These are phyloP conservation scores for Onthophagus taurus DNA, from an alignment of 1,140 invertebrate genomes.

Conservation along the genomic window DNA sequence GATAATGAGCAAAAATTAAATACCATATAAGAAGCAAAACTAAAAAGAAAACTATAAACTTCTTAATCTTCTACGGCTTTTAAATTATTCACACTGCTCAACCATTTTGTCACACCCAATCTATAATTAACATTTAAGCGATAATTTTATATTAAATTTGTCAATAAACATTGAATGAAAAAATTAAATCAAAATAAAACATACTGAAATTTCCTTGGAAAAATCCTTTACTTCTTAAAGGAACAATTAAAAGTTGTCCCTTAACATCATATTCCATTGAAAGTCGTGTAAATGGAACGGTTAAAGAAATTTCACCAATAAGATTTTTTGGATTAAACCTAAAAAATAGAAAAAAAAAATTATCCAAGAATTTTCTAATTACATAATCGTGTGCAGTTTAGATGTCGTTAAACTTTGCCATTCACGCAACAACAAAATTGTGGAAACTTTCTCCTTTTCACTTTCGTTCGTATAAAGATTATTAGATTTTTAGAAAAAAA, in stretches of 20 bases:
- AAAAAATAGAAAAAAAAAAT: constrained; percentile 1
- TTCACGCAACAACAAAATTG: not conserved
- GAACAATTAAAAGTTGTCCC: constrained; percentile 53
- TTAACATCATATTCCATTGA: constrained; percentile 57
- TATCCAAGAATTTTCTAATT: too few relatives aligned
- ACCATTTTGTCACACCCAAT: too few relatives aligned
- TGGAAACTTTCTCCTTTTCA: not conserved
- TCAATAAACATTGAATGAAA: too few relatives aligned
- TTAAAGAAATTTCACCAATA: constrained; percentile 45
- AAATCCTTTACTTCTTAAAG: constrained; percentile 53
- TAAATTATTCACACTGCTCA: too few relatives aligned
- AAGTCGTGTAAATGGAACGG: constrained; percentile 48
- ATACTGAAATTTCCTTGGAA: constrained; percentile 63
- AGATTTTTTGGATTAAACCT: constrained; percentile 53
- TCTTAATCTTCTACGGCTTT: too few relatives aligned
- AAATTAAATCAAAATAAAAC: constrained; percentile 33
- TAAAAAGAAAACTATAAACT: too few relatives aligned
- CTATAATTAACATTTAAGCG: too few relatives aligned
- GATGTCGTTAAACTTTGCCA: not conserved
- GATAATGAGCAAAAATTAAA: too few relatives aligned
- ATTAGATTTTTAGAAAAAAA: not conserved
- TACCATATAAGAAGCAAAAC: too few relatives aligned
- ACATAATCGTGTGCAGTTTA: too few relatives aligned
- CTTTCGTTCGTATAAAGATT: not conserved
- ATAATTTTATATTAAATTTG: too few relatives aligned